phyloP scores from a whole-genome alignment of 2,113 vertebrate genomes.

The Geothlypis trichas region DNA sequence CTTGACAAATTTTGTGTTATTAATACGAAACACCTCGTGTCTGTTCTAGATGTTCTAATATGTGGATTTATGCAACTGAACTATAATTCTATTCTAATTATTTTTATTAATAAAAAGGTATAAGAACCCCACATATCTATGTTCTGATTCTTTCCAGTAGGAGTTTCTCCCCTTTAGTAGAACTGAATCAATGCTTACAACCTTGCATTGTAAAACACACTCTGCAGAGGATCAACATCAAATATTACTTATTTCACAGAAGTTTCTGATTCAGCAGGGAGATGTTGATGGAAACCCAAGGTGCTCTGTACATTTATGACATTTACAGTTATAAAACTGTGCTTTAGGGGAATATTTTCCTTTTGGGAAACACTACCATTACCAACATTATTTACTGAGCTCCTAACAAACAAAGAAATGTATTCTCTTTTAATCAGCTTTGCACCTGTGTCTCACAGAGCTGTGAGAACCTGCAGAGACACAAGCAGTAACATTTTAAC shows the following conservation, averaged over 20 bases:
- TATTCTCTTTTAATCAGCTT: not conserved
- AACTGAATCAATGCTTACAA: not conserved
- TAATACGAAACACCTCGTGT: not conserved
- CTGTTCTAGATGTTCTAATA: not conserved
- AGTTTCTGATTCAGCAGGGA: not conserved
- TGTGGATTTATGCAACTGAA: not conserved
- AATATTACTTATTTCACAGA: not conserved
- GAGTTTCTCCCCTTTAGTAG: not conserved
- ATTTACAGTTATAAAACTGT: not conserved
- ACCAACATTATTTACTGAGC: not conserved
- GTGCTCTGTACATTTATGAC: not conserved
- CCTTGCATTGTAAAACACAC: not conserved
- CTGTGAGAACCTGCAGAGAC: not conserved
- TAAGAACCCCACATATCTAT: not conserved
- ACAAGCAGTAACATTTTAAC: not conserved
- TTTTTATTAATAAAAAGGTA: not conserved
- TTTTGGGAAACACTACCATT: not conserved
- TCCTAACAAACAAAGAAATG: not conserved
- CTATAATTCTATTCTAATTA: not conserved
- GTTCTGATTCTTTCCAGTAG: not conserved
- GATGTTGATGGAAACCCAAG: not conserved
- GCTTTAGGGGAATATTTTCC: not conserved
- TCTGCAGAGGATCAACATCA: not conserved
- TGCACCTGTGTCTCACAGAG: not conserved
- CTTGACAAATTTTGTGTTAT: not conserved